Evolutionary conservation across 2,797 vertebrate genomes (phyloP), one percentile per base, ranked within the genome.

Genomic region (Phrynocephalus vlangalii): DNA sequence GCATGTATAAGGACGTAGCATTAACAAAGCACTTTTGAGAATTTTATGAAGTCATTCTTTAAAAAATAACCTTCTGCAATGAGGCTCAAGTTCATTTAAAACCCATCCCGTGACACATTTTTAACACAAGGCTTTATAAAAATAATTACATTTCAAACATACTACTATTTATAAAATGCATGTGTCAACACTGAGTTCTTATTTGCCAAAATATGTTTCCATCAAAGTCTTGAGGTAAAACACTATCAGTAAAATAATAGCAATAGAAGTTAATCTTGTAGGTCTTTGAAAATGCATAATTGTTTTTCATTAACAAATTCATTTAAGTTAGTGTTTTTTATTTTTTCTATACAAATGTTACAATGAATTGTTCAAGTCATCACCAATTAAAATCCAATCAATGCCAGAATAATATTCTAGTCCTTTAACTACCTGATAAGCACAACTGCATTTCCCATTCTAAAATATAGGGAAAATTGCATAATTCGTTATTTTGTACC

Each of bases 281-380:
- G 94, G 94, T 95, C 60, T 95, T 91, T 96, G 95, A 85, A 96
- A 97, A 96, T 96, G 96, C 95, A 95, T 94, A 96, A 95, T 90
- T 95, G 96, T 95, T 96, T 96, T 95, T 96, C 96, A 93, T 94
- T 92, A 96, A 96, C 94, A 93, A 1, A 93, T 72, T 95, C 91
- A 92, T 96, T 63, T 96, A 96, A 97, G 97, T 97, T 97, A 96
- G 97, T 98, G 95, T 68, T 96, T 98, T 96, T 97, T 96, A 97
- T 96, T 94, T 95, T 97, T 96, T 96, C 97, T 98, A 96, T 98
- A 98, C 98, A 98, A 97, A 94, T 97, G 93, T 94, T 94, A 96
- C 93, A 96, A 96, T 93, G 94, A 96, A 95, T 92, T 95, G 90
- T 89, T 98, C 95, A 96, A 97, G 97, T 98, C 97, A 97, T 98